phyloP scores from a whole-genome alignment of 2,113 vertebrate species.

The Tyrannus savana region DNA sequence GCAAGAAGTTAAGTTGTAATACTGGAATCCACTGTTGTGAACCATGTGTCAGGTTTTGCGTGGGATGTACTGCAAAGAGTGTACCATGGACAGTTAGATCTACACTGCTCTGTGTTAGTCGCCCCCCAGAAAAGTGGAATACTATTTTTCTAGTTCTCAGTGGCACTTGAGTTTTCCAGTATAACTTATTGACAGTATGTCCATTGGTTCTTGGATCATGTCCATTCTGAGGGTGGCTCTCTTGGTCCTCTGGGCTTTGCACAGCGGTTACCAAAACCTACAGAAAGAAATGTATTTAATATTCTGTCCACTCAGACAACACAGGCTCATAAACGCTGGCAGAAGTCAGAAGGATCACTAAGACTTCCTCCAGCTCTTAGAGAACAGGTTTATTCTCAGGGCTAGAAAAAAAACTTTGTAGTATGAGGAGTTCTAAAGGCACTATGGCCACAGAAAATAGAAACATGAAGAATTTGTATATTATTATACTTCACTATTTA shows the following conservation, averaged over 20 bases:
- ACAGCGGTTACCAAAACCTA: slow-evolving; percentile 91
- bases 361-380: neutral
- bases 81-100: slow-evolving; percentile 81
- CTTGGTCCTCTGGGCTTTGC: slow-evolving; percentile 90
- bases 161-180: slow-evolving; percentile 84
- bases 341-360: neutral
- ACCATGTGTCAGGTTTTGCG: slow-evolving; percentile 60
- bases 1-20: slow-evolving; percentile 77
- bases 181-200: slow-evolving; percentile 63
- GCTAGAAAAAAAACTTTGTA: neutral
- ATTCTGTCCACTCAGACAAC: neutral
- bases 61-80: slow-evolving; percentile 70
- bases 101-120: slow-evolving; percentile 79
- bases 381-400: neutral
- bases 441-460: neutral
- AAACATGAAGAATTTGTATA: neutral
- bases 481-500: neutral
- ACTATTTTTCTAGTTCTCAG: slow-evolving; percentile 75
- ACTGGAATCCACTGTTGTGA: slow-evolving; percentile 76
- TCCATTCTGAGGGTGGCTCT: slow-evolving; percentile 90
- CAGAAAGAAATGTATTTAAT: neutral
- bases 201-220: slow-evolving; percentile 79
- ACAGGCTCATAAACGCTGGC: neutral
- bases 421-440: neutral
- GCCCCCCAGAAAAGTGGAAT: slow-evolving; percentile 74